Evolutionary conservation across 2,888 invertebrate genomes (phyloP), one percentile per base, ranked within the genome.

Genomic region (Adineta ricciae): DNA sequence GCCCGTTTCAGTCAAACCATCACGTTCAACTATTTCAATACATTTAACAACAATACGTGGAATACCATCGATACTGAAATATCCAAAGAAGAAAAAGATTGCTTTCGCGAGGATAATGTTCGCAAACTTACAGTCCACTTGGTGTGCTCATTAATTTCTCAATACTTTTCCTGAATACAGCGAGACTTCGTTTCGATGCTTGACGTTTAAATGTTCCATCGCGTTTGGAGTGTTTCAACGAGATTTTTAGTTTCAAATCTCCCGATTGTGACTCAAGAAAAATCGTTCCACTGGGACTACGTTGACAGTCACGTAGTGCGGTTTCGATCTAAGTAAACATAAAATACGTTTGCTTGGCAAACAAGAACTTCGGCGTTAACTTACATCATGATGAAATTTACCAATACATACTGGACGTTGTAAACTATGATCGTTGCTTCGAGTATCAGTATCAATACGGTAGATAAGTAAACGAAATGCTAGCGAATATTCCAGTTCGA

Each of bases 401-500:
- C 78, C 41, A 78, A 78, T 78, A 41, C 78, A 78, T 41, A 9
- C 16, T 78, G 41, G n/a, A 24, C n/a, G 41, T 41, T 7, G 78
- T 41, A 41, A 78, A 78, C 32, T 78, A 41, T n/a, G 3, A 78
- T 3, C 24, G 24, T 0, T n/a, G n/a, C 24, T 5, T 14, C 8
- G 24, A 11, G 78, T 8, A 24, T 38, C 11, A 41, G 41, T 16
- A n/a, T 78, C 78, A 24, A 78, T 78, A n/a, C 78, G 78, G 41
- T 78, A 78, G 41, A 78, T 41, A 78, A 78, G 78, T 2, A 78
- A 78, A 41, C 78, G 78, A 41, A 78, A 41, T 1, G 78, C 78
- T 21, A 78, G 38, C 41, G 78, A 78, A 78, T 78, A 78, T 78
- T 78, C 78, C n/a, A 78, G n/a, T 78, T 78, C 78, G 41, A 78